Conservation (phyloP, 2,888 invertebrate species). For the Tineola bisselliella region DNA sequence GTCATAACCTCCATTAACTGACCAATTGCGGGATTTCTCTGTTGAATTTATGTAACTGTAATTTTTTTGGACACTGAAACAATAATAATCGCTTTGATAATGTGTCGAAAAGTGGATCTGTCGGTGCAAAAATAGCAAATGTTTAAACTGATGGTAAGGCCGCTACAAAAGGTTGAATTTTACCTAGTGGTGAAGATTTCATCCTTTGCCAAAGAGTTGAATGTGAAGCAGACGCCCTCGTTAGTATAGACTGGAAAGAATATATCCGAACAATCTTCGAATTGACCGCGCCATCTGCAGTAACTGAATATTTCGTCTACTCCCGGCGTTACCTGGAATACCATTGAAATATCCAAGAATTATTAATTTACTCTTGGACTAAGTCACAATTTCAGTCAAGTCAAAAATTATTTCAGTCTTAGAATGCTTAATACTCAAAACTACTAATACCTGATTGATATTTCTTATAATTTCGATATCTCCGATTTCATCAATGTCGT, state of each 20-base stretch:
- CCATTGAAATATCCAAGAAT: no score
- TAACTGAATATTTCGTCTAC: conserved; percentile 16
- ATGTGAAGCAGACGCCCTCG: conserved; percentile 33
- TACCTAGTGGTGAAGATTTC: conserved; percentile 26
- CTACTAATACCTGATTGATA: background rate
- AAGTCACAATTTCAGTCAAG: no score
- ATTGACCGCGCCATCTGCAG: conserved; percentile 15
- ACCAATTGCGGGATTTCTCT: background rate
- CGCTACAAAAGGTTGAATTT: no score
- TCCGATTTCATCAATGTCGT: background rate
- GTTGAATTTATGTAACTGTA: background rate
- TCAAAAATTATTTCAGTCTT: no score
- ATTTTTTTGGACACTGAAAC: background rate
- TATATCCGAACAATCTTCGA: background rate
- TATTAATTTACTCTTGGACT: no score
- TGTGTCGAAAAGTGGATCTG: no score
- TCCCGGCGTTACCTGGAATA: conserved; percentile 19
- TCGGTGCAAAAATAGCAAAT: no score
- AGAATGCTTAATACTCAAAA: no score
- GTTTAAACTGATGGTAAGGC: no score
- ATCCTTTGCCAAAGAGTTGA: conserved; percentile 26
- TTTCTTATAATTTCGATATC: background rate
- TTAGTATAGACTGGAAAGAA: conserved; percentile 26
- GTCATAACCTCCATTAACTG: background rate
- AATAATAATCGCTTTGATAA: background rate